A percentile compares a stretch with the other conserved stretches of the same genome.
These are phyloP conservation scores for Rhodinocichla rosea DNA, from an alignment of 2,113 vertebrate species.

Conservation along the genomic window DNA sequence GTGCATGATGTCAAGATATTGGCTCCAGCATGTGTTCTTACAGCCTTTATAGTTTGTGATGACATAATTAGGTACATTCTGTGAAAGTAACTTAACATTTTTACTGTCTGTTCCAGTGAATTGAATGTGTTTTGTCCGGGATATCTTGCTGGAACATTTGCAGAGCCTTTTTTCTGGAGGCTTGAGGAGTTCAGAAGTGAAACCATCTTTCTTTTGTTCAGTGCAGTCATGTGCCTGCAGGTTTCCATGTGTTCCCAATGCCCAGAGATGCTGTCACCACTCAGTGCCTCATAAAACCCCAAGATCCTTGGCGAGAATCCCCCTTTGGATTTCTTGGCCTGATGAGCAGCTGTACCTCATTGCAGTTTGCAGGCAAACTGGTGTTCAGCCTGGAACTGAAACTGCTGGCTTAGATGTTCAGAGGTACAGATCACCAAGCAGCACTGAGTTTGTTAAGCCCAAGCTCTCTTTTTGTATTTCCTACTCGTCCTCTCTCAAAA, in stretches of 20 bases:
- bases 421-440: not conserved
- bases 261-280: conserved; percentile 18
- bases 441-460: not conserved
- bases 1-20: conserved; percentile 68
- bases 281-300: not conserved
- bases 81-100: conserved; percentile 56
- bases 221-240: not conserved
- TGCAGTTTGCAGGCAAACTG: not conserved
- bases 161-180: not conserved
- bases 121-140: not conserved
- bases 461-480: not conserved
- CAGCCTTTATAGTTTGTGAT: conserved; percentile 59
- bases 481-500: not conserved
- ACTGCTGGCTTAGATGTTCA: not conserved
- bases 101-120: conserved; percentile 50
- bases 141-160: conserved; percentile 36
- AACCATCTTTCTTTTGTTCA: conserved; percentile 15
- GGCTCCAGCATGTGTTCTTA: conserved; percentile 59
- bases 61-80: conserved; percentile 69
- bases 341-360: conserved; percentile 2
- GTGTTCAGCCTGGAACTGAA: not conserved
- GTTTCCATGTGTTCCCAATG: not conserved
- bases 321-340: not conserved
- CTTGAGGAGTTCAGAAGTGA: not conserved
- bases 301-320: not conserved